Conservation (phyloP, 2,797 vertebrate species). For the Trematocara caparti region DNA sequence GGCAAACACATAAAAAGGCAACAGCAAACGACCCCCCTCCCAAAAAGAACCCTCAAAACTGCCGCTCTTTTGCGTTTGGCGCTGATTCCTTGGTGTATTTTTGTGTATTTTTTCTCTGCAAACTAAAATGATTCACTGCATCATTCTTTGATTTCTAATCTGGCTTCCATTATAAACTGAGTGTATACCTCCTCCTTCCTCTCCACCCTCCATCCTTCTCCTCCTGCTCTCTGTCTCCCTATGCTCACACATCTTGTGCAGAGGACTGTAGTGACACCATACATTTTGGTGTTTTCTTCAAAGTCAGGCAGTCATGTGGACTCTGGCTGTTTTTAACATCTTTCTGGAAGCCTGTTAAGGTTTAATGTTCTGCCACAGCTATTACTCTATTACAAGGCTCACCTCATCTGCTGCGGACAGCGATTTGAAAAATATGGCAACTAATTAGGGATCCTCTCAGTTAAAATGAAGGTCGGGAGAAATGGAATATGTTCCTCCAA, state of each 20-base stretch:
- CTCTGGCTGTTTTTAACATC: neutral
- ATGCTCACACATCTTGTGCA: neutral
- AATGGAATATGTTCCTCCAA: constrained; percentile 29
- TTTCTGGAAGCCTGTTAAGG: constrained; percentile 4
- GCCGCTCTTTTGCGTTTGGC: neutral
- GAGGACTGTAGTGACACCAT: neutral
- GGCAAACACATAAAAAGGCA: neutral
- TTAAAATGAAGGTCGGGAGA: constrained; percentile 33
- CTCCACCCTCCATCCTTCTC: neutral
- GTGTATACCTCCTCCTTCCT: neutral
- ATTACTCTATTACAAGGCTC: constrained; percentile 18
- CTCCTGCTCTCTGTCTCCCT: neutral
- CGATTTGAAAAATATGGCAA: constrained; percentile 1
- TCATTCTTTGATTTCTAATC: neutral
- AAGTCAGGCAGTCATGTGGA: neutral
- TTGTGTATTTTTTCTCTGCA: neutral
- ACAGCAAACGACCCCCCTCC: neutral
- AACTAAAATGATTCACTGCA: neutral
- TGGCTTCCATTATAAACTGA: neutral
- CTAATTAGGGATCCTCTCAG: constrained; percentile 55
- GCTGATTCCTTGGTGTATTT: neutral
- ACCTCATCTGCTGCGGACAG: constrained; percentile 11
- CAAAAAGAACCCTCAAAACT: neutral
- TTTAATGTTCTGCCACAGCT: constrained; percentile 31
- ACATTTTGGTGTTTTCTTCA: neutral